Evolutionary conservation across 2,888 invertebrate species (phyloP).

Genomic region (Bimastos eiseni): DNA sequence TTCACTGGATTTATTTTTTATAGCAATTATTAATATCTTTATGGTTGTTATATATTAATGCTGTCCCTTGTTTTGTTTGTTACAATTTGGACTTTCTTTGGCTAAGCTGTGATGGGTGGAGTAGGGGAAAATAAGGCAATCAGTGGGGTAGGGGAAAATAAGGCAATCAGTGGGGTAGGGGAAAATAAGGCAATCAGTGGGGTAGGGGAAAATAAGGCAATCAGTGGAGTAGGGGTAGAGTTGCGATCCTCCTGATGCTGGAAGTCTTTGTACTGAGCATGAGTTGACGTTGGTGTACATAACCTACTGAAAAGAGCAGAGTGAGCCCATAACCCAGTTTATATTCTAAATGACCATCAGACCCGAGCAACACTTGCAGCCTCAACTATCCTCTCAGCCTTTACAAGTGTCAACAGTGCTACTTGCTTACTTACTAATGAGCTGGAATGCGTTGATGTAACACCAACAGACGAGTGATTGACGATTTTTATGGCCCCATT

Average conservation of each 20-base stretch:
- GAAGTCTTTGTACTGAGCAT: neutral
- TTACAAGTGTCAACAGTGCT: too few species aligned
- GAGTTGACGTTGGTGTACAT: too few species aligned
- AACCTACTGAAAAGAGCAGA: too few species aligned
- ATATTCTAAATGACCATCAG: too few species aligned
- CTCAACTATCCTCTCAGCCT: too few species aligned
- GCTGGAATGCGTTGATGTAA: neutral
- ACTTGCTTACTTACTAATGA: neutral
- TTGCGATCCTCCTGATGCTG: neutral
- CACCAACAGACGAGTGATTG: neutral
- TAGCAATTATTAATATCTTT: neutral
- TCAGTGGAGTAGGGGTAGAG: neutral
- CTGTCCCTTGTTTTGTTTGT: neutral
- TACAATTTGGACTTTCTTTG: neutral
- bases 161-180: too few species aligned
- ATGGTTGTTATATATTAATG: neutral
- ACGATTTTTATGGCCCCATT: neutral
- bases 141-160: too few species aligned
- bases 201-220: neutral
- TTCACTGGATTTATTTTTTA: neutral
- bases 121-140: neutral
- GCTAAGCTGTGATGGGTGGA: neutral
- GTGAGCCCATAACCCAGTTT: too few species aligned
- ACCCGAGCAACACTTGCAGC: too few species aligned
- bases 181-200: neutral